Conservation (phyloP, 1,140 invertebrate species). For the Trichomalopsis sarcophagae region DNA sequence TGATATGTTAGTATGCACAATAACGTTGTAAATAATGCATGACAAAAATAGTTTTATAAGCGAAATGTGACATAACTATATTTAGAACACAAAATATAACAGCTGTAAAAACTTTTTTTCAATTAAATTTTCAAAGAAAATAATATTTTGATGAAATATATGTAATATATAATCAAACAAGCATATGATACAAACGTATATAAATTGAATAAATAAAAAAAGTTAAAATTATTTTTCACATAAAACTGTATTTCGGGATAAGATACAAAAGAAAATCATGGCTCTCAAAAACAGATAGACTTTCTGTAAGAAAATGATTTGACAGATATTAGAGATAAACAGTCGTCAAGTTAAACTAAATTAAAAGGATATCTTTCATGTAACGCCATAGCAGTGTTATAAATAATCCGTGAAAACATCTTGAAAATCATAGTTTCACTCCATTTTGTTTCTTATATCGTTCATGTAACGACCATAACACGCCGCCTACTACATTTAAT, state of each 20-base stretch:
- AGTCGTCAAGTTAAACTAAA: neutral
- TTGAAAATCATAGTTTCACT: slow-evolving; percentile 70
- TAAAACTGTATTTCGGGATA: slow-evolving; percentile 5
- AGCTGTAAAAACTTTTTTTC: too few species aligned
- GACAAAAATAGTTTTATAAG: too few species aligned
- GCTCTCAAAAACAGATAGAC: neutral
- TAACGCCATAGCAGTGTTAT: neutral
- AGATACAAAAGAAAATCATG: slow-evolving; percentile 13
- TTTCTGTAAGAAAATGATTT: neutral
- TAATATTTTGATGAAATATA: too few species aligned
- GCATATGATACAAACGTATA: too few species aligned
- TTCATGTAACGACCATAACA: slow-evolving; percentile 57
- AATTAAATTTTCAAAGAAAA: too few species aligned
- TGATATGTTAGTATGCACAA: too few species aligned
- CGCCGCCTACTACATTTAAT: slow-evolving; percentile 58
- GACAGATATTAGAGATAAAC: neutral
- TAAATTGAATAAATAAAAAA: neutral
- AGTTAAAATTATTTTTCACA: neutral
- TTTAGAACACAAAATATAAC: too few species aligned
- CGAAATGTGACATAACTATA: too few species aligned
- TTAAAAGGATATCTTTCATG: neutral
- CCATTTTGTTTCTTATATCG: slow-evolving; percentile 59
- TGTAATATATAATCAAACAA: too few species aligned
- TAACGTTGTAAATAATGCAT: too few species aligned
- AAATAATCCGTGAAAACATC: slow-evolving; percentile 54